Evolutionary conservation across 2,888 invertebrate genomes (phyloP).

Genomic region (Vesta saturnalis): DNA sequence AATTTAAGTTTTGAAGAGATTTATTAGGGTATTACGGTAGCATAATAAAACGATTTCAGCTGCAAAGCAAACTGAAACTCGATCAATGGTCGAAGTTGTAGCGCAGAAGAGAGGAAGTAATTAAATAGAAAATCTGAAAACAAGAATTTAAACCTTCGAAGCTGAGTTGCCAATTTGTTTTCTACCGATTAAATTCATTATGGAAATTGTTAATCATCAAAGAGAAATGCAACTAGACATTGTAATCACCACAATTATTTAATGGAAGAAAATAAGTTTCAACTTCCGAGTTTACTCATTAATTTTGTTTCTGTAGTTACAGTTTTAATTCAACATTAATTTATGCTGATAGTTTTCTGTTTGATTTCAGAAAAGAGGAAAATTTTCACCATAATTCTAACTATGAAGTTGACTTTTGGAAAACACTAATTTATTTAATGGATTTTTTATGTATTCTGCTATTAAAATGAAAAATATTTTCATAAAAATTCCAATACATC

Average conservation of each 20-base stretch:
- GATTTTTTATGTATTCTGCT: no score
- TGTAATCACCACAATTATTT: neutral
- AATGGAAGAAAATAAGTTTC: neutral
- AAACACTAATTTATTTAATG: no score
- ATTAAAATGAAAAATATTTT: no score
- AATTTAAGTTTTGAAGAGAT: conserved; percentile 42
- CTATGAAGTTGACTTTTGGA: no score
- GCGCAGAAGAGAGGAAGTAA: conserved; percentile 47
- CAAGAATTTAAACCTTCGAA: conserved; percentile 45
- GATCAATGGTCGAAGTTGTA: conserved; percentile 51
- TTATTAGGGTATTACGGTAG: conserved; percentile 52
- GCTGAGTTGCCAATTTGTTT: conserved; percentile 43
- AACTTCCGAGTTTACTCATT: neutral
- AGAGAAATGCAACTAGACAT: neutral
- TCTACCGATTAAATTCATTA: conserved; percentile 39
- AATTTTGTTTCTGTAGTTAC: no score
- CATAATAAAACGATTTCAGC: conserved; percentile 56
- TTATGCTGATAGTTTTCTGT: no score
- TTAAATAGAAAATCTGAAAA: conserved; percentile 52
- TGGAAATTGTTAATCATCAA: conserved; percentile 33
- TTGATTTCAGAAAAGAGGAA: no score
- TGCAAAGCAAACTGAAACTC: conserved; percentile 46
- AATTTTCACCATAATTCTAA: no score
- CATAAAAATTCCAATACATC: no score
- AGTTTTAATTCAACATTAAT: no score